Percentiles rank a stretch among this genome's conserved stretches.
These are phyloP conservation scores for Nesoenas mayeri DNA, from an alignment of 2,113 vertebrate genomes.

Conservation along the genomic window DNA sequence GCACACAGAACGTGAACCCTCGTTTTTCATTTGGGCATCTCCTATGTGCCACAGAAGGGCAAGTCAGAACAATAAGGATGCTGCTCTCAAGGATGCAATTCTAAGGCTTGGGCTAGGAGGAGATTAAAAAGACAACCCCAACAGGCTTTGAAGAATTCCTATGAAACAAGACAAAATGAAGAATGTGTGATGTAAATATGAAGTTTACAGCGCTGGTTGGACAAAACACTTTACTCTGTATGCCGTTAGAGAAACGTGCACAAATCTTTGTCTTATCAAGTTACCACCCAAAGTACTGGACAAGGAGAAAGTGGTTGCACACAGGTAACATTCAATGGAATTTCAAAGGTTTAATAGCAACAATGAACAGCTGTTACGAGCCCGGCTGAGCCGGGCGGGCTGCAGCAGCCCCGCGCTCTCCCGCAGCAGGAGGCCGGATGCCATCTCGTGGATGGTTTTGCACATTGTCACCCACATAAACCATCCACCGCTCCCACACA, in stretches of 20 bases:
- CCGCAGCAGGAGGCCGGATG: background rate
- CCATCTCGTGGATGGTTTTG: slow-evolving; percentile 12
- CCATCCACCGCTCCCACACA: accelerated
- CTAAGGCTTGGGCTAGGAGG: background rate
- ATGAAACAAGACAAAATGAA: background rate
- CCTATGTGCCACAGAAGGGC: background rate
- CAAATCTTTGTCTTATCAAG: background rate
- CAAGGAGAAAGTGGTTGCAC: background rate
- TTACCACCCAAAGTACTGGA: background rate
- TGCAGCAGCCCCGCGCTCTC: background rate
- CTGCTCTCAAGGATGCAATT: background rate
- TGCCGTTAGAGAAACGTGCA: background rate
- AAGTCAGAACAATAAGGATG: background rate
- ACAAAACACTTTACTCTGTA: background rate
- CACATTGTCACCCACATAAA: background rate
- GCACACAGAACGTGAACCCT: background rate
- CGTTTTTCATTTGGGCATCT: background rate
- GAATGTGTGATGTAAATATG: accelerated
- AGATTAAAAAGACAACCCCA: background rate
- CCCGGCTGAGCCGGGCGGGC: background rate
- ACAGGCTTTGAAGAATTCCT: background rate
- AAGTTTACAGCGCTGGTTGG: background rate
- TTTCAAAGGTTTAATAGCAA: background rate
- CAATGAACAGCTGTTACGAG: no score
- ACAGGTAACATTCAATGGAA: no score